Evolutionary conservation across 1,140 invertebrate genomes (phyloP).

Genomic region (Drosophila sturtevanti): DNA sequence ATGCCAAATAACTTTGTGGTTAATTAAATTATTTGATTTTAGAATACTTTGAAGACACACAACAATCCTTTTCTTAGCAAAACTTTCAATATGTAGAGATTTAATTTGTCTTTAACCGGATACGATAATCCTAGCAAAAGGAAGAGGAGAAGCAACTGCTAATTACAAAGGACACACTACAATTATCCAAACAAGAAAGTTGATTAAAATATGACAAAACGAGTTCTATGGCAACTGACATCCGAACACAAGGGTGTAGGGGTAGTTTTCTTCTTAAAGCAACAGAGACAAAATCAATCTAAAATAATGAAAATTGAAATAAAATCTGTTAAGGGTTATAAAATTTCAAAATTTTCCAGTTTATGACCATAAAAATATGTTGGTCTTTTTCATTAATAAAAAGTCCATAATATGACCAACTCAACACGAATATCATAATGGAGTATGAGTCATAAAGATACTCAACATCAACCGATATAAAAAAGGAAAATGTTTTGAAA

Average conservation of each 20-base stretch:
- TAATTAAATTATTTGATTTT: constrained; percentile 36
- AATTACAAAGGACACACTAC: constrained; percentile 37
- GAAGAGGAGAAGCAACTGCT: constrained; percentile 10
- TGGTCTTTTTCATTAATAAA: background rate
- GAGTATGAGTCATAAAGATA: background rate
- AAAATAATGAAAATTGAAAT: background rate
- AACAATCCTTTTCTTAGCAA: background rate
- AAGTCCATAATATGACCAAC: background rate
- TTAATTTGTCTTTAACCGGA: background rate
- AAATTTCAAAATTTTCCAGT: background rate
- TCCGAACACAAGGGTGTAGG: background rate
- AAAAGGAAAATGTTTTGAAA: background rate
- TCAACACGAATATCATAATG: background rate
- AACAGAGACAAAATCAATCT: background rate
- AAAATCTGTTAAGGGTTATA: no score
- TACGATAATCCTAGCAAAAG: constrained; percentile 9
- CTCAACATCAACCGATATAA: background rate
- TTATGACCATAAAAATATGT: background rate
- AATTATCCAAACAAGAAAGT: constrained; percentile 48
- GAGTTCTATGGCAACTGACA: background rate
- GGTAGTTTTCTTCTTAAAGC: background rate
- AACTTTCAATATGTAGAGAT: background rate
- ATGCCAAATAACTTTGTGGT: constrained; percentile 52
- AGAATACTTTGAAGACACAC: background rate
- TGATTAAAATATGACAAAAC: constrained; percentile 17